phyloP scores from a whole-genome alignment of 1,140 invertebrate genomes.

The Varroa destructor region DNA sequence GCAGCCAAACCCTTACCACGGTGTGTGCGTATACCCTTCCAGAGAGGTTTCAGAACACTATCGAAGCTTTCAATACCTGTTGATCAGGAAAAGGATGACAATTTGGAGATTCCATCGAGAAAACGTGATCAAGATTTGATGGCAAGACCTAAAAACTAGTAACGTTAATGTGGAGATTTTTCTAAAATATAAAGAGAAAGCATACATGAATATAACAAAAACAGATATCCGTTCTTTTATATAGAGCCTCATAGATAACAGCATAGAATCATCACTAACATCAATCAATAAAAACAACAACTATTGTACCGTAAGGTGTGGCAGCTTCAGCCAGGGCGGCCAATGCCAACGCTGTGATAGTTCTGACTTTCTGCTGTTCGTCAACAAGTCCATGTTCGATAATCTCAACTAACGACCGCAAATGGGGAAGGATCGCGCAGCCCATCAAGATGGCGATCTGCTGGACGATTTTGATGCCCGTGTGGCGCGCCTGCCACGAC shows the following conservation, averaged over 20 bases:
- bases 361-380: constrained; percentile 65
- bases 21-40: constrained; percentile 97
- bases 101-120: not conserved
- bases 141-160: not conserved
- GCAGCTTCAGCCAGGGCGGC: constrained; percentile 94
- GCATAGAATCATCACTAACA: no score
- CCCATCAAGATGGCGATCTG: constrained; percentile 99
- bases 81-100: not conserved
- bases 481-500: constrained; percentile 98
- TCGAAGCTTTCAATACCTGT: constrained; percentile 88
- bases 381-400: constrained; percentile 84
- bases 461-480: constrained; percentile 99
- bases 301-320: constrained; percentile 70
- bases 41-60: constrained; percentile 93
- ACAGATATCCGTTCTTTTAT: no score
- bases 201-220: no score
- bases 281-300: no score
- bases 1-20: constrained; percentile 87
- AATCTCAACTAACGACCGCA: constrained; percentile 95
- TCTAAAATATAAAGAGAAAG: not conserved
- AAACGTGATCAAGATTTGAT: not conserved
- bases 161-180: not conserved
- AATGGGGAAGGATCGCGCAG: constrained; percentile 94
- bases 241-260: no score
- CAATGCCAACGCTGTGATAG: constrained; percentile 95